Conservation (phyloP, 2,113 vertebrate species). For the Leptodactylus fuscus region DNA sequence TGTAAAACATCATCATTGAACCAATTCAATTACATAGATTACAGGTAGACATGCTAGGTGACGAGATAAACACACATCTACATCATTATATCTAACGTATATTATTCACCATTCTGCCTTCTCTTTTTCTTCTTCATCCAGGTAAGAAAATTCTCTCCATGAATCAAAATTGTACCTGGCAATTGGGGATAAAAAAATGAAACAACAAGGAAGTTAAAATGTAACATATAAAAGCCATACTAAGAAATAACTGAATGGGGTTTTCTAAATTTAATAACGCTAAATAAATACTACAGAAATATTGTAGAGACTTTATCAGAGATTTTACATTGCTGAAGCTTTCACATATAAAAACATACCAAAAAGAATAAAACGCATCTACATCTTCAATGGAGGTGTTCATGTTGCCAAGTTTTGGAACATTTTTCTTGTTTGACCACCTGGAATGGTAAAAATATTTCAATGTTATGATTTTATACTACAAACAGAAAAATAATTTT, state of each 20-base stretch:
- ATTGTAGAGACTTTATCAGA: not conserved
- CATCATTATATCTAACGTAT: too few species aligned
- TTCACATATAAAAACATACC: slow-evolving; percentile 75
- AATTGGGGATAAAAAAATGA: not conserved
- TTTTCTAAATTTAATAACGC: not conserved
- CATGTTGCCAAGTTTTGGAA: slow-evolving; percentile 84
- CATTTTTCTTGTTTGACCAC: slow-evolving; percentile 93
- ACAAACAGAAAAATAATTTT: not conserved
- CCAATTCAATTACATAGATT: too few species aligned
- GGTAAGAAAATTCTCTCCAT: slow-evolving; percentile 98
- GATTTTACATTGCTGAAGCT: not conserved
- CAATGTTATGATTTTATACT: not conserved
- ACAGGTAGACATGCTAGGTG: too few species aligned
- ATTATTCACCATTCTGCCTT: slow-evolving; percentile 94
- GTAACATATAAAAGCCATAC: too few species aligned
- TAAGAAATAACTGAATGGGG: too few species aligned
- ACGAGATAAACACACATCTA: too few species aligned
- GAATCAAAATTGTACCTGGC: slow-evolving; percentile 98
- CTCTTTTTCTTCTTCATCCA: slow-evolving; percentile 99
- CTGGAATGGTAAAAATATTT: slow-evolving; percentile 66
- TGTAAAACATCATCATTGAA: too few species aligned
- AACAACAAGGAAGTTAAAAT: not conserved
- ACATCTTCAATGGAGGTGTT: slow-evolving; percentile 95
- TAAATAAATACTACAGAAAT: not conserved
- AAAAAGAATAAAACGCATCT: slow-evolving; percentile 97